These are phyloP conservation scores for Elgaria multicarinata DNA, from an alignment of 2,113 vertebrate genomes.

Conservation along the genomic window DNA sequence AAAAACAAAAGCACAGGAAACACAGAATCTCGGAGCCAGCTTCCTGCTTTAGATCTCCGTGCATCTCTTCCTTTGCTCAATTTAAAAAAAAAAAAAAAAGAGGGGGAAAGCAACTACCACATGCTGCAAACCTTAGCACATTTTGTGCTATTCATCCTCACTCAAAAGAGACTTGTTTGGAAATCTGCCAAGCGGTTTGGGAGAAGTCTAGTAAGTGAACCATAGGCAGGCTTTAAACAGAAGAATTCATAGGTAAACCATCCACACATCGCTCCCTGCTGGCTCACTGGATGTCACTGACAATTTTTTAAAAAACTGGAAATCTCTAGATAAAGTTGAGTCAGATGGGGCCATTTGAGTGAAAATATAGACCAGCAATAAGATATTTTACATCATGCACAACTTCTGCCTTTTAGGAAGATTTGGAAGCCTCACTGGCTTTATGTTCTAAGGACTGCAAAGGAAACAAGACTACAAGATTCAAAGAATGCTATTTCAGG, in stretches of 20 bases:
- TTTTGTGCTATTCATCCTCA: not conserved
- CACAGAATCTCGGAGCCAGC: rapidly evolving
- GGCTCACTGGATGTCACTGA: not conserved
- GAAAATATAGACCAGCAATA: not conserved
- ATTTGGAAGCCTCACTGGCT: not conserved
- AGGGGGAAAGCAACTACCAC: rapidly evolving
- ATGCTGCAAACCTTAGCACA: not conserved
- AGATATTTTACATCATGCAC: not conserved
- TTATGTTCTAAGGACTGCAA: not conserved
- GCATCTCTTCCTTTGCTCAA: not conserved
- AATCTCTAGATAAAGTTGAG: not conserved
- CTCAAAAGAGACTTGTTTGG: slow-evolving; percentile 15
- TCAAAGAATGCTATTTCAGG: not conserved
- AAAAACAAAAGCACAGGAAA: not conserved
- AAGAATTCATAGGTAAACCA: not conserved
- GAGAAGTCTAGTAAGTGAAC: slow-evolving; percentile 8
- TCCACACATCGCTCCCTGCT: slow-evolving; percentile 6
- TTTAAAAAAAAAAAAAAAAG: rapidly evolving
- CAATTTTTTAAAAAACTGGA: not conserved
- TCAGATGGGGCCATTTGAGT: not conserved
- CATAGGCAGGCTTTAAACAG: not conserved
- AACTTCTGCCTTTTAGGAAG: not conserved
- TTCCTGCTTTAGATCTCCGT: rapidly evolving
- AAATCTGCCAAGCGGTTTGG: slow-evolving; percentile 16
- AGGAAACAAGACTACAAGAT: not conserved